These are phyloP conservation scores for Marisa cornuarietis DNA, from an alignment of 1,140 invertebrate species.

Conservation along the genomic window DNA sequence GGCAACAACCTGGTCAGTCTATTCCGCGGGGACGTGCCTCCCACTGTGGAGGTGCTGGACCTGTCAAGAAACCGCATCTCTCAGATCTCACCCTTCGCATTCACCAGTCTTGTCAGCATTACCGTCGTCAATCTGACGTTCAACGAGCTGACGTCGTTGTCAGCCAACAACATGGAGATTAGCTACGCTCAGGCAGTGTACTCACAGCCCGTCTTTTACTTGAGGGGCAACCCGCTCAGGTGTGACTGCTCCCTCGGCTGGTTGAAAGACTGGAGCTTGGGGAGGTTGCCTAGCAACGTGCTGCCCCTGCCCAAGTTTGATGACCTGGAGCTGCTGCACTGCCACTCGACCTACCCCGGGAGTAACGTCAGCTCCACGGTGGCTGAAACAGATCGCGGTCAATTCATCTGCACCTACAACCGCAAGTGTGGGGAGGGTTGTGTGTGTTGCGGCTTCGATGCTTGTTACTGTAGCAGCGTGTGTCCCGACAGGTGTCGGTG, in stretches of 20 bases:
- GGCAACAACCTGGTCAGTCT: constrained; percentile 27
- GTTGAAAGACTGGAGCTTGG: constrained; percentile 43
- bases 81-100: constrained; percentile 33
- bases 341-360: constrained; percentile 28
- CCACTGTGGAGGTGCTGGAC: constrained; percentile 21
- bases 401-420: constrained; percentile 46
- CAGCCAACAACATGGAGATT: constrained; percentile 30
- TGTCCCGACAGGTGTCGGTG: constrained; percentile 41
- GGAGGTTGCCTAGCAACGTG: constrained; percentile 15
- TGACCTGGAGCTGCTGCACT: constrained; percentile 31
- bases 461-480: constrained; percentile 38
- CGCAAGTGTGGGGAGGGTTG: constrained; percentile 38
- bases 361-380: not conserved
- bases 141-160: constrained; percentile 40
- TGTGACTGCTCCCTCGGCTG: constrained; percentile 50
- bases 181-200: constrained; percentile 18
- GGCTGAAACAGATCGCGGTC: constrained; percentile 4
- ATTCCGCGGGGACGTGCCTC: not conserved
- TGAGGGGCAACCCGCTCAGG: constrained; percentile 41
- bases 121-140: constrained; percentile 33
- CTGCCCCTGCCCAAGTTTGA: constrained; percentile 29
- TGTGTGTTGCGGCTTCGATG: constrained; percentile 41
- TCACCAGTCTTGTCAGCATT: constrained; percentile 34
- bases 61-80: constrained; percentile 40
- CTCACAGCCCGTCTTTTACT: constrained; percentile 30